Base-by-base conservation (phyloP, 2,888 invertebrate genomes). In the Lamproptera curius region DNA sequence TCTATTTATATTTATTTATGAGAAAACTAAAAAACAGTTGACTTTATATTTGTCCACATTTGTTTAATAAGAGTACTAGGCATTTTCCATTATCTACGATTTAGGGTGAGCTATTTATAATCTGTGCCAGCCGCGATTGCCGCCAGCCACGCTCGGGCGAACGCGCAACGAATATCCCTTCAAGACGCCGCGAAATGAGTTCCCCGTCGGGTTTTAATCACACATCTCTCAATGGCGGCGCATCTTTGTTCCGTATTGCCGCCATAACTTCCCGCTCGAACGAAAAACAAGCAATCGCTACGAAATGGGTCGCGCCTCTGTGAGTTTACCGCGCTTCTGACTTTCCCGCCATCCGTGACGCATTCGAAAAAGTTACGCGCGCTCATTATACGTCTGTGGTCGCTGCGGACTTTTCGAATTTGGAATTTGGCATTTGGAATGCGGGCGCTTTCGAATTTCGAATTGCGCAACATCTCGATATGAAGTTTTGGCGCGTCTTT, bases 31-130 rank as follows among this genome's bases (percentile, higher is more conserved):
- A n/a, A n/a, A n/a, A n/a, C n/a, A n/a, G n/a, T n/a, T n/a, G n/a
- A n/a, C n/a, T n/a, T n/a, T n/a, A n/a, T n/a, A 48, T 43, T 43
- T 48, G 26, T 48, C 39, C 42, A 48, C 48, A 39, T 38, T 43
- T 26, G 34, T 35, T 39, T 43, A 43, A 38, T 42, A 42, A 48
- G 28, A 11, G 16, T 23, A 33, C 11, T 16, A 10, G 5, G 40
- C 9, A n/a, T n/a, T 16, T 14, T 1, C 4, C 3, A 20, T 20
- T 20, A 3, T 20, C 20, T 20, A 20, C 20, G 20, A 20, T 20
- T 20, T 3, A 3, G 6, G 20, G 4, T 6, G 6, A 6, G 20
- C 20, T 2, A 31, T 31, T 31, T 31, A 11, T 31, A 31, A 11
- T 31, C 31, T 31, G 31, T 31, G 13, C 11, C 31, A n/a, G 13